Evolutionary conservation across 1,140 invertebrate species (phyloP).

Genomic region (Lamellibrachia luymesi): DNA sequence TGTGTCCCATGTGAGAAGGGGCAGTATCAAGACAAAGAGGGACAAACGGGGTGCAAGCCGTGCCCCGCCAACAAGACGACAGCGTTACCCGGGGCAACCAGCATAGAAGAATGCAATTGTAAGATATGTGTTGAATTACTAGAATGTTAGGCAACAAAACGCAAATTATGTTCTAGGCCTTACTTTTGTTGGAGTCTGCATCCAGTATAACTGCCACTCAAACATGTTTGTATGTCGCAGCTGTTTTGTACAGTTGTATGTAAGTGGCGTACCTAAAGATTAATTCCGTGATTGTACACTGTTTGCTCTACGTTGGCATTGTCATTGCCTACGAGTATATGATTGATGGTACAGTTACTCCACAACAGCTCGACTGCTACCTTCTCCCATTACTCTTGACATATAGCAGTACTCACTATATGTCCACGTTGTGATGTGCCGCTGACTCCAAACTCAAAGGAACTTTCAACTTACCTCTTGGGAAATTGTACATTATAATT

Average conservation of each 20-base stretch:
- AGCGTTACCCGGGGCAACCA: neutral
- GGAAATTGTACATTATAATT: too few species aligned
- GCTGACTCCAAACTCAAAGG: too few species aligned
- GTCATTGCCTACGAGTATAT: neutral
- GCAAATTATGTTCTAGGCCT: neutral
- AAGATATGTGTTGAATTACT: neutral
- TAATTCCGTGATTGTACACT: neutral
- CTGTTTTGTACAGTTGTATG: too few species aligned
- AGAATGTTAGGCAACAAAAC: neutral
- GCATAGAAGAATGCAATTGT: neutral
- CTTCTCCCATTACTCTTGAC: too few species aligned
- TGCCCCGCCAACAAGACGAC: neutral
- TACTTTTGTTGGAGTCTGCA: neutral
- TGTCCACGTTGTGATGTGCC: too few species aligned
- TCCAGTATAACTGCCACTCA: neutral
- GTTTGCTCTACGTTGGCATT: neutral
- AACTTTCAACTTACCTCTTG: too few species aligned
- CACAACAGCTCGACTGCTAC: neutral
- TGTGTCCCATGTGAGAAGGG: neutral
- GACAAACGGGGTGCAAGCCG: neutral
- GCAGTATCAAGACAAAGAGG: neutral
- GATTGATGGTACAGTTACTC: neutral
- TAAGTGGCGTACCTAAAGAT: neutral
- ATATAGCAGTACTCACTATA: too few species aligned
- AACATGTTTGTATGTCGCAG: too few species aligned